Evolutionary conservation across 2,797 vertebrate species (phyloP), one percentile per base, ranked within the genome.

Genomic region (Labeo calbasu): DNA sequence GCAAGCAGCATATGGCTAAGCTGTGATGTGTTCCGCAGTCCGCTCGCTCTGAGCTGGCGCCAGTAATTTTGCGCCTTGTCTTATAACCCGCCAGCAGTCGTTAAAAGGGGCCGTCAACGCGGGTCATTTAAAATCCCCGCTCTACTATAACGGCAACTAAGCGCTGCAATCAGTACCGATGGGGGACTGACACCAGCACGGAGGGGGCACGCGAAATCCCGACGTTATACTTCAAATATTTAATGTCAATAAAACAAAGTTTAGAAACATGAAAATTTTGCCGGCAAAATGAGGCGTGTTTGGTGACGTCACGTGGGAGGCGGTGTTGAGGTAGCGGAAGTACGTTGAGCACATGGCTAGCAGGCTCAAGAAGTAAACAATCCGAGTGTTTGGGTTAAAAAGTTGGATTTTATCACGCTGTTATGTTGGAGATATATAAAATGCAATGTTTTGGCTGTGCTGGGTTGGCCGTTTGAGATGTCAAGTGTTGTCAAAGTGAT

Each of bases 341-440:
- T 81, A 68, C 48, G 19, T 80, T 0, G 14, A 87, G 80, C 87
- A 94, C 95, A 91, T 95, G 94, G 94, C 91, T 92, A 90, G 84
- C 43, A 15, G 86, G 77, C 76, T 88, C 88, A 90, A 91, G 92
- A 94, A 93, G 94, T 95, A 96, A 96, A 96, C 95, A 96, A 95
- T 93, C 88, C 83, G 28, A 69, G 4, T 48, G 32, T 77, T 36
- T 40, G 59, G 9, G 2, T n/a, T n/a, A 89, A 89, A 84, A 36
- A 83, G 4, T 1, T 7, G 3, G 0, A n/a, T 68, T 75, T 43
- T 32, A 21, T 70, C 3, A 3, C 11, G 19, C 14, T 65, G 0
- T 85, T 28, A 2, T 66, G 28, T 43, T 46, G 5, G 25, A 9
- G 1, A 77, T 21, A 21, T 59, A 1, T 2, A 3, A 19, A 55